Evolutionary conservation across 2,888 invertebrate species (phyloP), one percentile per base, ranked within the genome.

Genomic region (Campoplex capitator): DNA sequence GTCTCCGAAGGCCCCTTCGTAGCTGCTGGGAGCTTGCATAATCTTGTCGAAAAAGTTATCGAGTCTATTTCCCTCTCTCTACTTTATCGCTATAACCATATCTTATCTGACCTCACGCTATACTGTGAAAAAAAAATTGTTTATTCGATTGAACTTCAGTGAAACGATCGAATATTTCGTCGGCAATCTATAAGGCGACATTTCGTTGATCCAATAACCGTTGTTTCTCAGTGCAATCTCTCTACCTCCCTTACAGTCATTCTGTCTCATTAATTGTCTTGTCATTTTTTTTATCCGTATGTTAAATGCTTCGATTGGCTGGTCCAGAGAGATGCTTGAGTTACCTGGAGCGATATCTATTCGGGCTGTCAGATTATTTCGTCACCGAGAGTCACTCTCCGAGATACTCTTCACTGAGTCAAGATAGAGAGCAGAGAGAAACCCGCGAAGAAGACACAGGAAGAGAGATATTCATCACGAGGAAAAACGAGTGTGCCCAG

Each of bases 21-120:
- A 84, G 75, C 75, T 38, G 75, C 75, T 38, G 75, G 78, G 81
- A 81, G 84, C 78, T 84, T 82, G 70, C 81, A 84, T 82, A 84
- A 84, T 84, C 78, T 82, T 82, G 82, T 82, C 84, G 84, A 70
- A 84, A 70, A 84, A 87, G 78, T 70, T 78, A 87, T 87, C 62
- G 70, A 86, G 83, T 73, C 28, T 54, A 54, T 62, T 51, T 62
- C 65, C 58, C 62, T 54, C 42, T 65, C 74, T 45, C 8, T 38
- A 45, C 67, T 75, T 56, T 35, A 7, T 56, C 51, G 73, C 51
- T 54, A 16, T 28, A n/a, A n/a, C 45, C 54, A 7, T 54, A 71
- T 54, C 9, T 67, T 54, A 51, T 38, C 38, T 28, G 11, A 45
- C 35, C 51, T 80, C 62, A 48, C 73, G 23, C 65, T 65, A 56